phyloP scores from a whole-genome alignment of 2,113 vertebrate species.

The rat (Rattus norvegicus) region DNA sequence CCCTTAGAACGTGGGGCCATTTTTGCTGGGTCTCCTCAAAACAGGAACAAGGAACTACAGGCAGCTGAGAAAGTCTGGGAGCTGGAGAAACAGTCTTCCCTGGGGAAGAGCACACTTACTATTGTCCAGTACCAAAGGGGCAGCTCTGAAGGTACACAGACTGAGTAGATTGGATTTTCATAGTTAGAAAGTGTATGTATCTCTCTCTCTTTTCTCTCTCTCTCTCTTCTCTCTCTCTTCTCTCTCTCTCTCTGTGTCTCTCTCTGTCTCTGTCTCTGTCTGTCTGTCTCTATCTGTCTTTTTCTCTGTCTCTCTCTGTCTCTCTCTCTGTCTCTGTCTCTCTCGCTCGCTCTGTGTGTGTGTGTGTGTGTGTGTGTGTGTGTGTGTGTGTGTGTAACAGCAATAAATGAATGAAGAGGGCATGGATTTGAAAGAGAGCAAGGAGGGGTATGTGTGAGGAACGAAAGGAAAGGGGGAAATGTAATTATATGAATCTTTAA shows the following conservation, averaged over 20 bases:
- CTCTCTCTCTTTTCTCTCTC: no score
- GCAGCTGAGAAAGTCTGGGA: neutral
- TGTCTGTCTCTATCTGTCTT: no score
- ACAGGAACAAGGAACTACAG: neutral
- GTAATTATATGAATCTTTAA: neutral
- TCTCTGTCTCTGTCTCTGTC: no score
- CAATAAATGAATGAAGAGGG: neutral
- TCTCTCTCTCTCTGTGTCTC: no score
- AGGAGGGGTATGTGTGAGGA: neutral
- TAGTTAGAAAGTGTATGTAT: neutral
- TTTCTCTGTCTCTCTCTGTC: no score
- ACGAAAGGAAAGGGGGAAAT: no score
- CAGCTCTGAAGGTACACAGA: neutral
- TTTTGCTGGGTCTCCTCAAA: neutral
- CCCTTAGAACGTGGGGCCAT: neutral
- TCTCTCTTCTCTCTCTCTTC: no score
- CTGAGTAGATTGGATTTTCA: no score
- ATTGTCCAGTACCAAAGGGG: neutral
- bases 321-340: no score
- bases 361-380: neutral
- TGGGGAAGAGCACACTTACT: no score
- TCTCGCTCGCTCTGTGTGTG: neutral
- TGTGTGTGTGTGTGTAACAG: neutral
- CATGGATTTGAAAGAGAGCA: neutral
- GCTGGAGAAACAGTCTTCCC: neutral